Conservation (phyloP, 2,797 vertebrate species). For the Coregonus suidteri region DNA sequence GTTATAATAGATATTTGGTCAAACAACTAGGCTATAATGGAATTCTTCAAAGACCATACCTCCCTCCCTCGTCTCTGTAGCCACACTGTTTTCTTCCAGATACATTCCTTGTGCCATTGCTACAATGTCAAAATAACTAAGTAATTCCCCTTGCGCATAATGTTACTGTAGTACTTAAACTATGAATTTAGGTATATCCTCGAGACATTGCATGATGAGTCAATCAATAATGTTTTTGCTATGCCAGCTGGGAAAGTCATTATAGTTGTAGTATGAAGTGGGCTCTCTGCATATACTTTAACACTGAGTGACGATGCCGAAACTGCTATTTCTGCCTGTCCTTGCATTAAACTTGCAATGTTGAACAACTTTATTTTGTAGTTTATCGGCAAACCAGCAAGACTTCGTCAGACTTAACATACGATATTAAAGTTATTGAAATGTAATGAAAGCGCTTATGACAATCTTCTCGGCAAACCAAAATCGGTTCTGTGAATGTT, state of each 20-base stretch:
- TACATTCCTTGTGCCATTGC: background rate
- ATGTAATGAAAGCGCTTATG: too few relatives aligned
- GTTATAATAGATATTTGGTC: background rate
- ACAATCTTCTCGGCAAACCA: too few relatives aligned
- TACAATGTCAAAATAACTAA: background rate
- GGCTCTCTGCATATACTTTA: background rate
- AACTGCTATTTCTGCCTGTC: background rate
- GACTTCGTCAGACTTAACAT: background rate
- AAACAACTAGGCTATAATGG: background rate
- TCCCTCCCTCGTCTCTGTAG: background rate
- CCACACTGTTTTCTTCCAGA: background rate
- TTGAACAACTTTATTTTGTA: background rate
- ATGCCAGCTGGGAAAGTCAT: background rate
- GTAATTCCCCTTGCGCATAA: background rate
- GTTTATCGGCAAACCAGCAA: background rate
- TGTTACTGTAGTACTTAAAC: background rate
- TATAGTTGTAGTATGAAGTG: background rate
- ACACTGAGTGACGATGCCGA: background rate
- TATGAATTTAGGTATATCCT: background rate
- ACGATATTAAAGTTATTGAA: background rate
- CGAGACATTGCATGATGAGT: background rate
- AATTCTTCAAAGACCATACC: background rate
- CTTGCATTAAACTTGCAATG: constrained; percentile 16
- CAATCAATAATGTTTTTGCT: background rate
- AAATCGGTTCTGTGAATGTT: too few relatives aligned